Evolutionary conservation across 2,113 vertebrate genomes (phyloP).

Genomic region (Odobenus rosmarus): DNA sequence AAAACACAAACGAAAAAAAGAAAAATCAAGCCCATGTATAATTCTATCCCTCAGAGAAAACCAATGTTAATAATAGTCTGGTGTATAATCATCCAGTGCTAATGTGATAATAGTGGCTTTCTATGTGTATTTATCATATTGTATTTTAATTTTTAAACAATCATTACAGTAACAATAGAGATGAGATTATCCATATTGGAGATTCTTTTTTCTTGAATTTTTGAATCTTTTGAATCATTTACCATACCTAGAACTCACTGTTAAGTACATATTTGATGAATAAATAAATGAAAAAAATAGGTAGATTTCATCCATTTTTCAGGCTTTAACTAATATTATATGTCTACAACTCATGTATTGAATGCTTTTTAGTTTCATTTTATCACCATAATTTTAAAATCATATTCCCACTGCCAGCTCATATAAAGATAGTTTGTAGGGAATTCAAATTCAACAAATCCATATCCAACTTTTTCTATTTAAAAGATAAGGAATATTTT

Average conservation of each 20-base stretch:
- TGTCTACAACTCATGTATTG: not conserved
- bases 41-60: not conserved
- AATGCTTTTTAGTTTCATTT: not conserved
- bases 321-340: not conserved
- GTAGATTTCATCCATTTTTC: not conserved
- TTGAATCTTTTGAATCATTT: not conserved
- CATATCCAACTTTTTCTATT: not conserved
- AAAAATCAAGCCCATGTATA: not conserved
- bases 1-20: not conserved
- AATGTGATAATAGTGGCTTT: not conserved
- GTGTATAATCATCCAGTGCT: not conserved
- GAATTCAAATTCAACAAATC: not conserved
- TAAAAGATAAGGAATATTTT: not conserved
- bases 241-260: not conserved
- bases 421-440: not conserved
- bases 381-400: not conserved
- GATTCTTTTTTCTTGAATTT: not conserved
- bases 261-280: not conserved
- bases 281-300: not conserved
- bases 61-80: not conserved
- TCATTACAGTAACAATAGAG: not conserved
- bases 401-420: not conserved
- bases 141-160: not conserved
- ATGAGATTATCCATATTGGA: not conserved
- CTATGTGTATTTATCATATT: not conserved